Conservation (phyloP, 2,797 vertebrate genomes). For the Halcyon leucocephala region DNA sequence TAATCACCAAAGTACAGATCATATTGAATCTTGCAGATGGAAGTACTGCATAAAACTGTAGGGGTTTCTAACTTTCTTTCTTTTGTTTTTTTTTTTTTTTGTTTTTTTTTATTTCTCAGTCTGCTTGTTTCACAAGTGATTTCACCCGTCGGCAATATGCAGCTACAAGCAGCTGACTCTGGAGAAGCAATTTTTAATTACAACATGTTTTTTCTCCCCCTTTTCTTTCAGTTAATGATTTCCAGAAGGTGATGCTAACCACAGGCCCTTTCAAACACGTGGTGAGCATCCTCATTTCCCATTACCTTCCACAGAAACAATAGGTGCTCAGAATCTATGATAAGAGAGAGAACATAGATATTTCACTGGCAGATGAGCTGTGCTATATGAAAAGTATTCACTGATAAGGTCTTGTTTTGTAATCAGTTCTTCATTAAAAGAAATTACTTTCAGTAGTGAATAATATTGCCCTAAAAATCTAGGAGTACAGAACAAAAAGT, state of each 20-base stretch:
- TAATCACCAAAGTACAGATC: not conserved
- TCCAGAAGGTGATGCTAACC: not conserved
- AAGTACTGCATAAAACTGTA: not conserved
- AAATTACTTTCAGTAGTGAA: not conserved
- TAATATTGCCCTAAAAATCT: not conserved
- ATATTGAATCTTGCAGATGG: not conserved
- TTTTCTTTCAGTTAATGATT: not conserved
- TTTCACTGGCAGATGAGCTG: not conserved
- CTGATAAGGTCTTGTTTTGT: not conserved
- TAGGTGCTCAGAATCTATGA: not conserved
- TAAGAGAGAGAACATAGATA: not conserved
- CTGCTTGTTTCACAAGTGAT: not conserved
- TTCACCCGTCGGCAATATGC: not conserved
- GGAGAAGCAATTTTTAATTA: constrained; percentile 3
- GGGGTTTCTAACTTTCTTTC: not conserved
- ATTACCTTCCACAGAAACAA: not conserved
- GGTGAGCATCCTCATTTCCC: not conserved
- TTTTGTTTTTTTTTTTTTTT: not conserved
- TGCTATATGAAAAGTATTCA: not conserved
- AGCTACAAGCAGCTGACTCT: not conserved
- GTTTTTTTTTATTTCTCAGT: not conserved
- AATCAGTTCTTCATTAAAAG: not conserved
- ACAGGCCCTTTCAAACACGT: not conserved
- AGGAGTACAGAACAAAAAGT: not conserved
- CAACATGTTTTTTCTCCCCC: not conserved